Evolutionary conservation across 2,797 vertebrate species (phyloP).

Genomic region (Parauchenoglanis punctatus): DNA sequence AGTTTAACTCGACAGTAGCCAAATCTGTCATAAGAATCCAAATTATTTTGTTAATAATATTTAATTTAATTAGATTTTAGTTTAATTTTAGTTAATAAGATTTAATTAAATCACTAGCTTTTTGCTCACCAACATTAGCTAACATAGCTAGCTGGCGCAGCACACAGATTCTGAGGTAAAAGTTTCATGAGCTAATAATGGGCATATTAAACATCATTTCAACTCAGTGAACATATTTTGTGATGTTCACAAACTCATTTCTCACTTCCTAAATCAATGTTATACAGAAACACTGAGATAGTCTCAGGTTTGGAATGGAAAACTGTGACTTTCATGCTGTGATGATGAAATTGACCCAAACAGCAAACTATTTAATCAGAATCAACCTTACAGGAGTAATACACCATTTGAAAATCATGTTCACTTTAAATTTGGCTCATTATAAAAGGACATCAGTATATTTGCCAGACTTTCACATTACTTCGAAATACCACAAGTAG

Average conservation of each 20-base stretch:
- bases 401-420: neutral
- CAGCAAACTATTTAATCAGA: neutral
- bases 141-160: neutral
- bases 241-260: neutral
- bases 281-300: neutral
- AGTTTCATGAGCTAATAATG: neutral
- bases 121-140: neutral
- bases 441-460: neutral
- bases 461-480: conserved; percentile 5
- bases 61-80: too few species aligned
- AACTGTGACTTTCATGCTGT: neutral
- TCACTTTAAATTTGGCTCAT: neutral
- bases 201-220: neutral
- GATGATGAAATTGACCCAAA: neutral
- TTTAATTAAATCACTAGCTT: neutral
- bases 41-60: neutral
- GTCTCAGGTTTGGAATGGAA: neutral
- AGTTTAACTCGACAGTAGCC: neutral
- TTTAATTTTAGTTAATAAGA: too few species aligned
- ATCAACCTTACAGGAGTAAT: neutral
- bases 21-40: neutral
- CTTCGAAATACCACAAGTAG: neutral
- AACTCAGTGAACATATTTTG: neutral
- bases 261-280: neutral
- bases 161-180: conserved; percentile 1